phyloP scores from a whole-genome alignment of 1,140 invertebrate species.

The Zaprionus vittiger region DNA sequence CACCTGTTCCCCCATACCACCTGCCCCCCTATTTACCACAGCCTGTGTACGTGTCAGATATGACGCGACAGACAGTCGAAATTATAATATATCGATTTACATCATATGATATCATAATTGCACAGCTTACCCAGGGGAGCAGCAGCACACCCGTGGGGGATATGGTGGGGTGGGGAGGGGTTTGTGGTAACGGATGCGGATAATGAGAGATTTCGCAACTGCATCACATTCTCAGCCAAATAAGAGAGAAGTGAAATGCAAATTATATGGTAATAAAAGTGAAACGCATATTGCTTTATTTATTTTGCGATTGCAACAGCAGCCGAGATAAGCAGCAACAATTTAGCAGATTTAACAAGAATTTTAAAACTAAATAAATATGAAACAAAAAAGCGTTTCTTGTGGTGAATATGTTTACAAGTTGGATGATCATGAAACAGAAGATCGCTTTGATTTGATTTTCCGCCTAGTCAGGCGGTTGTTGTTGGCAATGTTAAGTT shows the following conservation, averaged over 20 bases:
- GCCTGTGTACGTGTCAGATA: not conserved
- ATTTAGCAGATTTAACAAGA: not conserved
- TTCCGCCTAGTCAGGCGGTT: not conserved
- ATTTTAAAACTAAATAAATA: constrained; percentile 1
- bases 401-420: not conserved
- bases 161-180: not conserved
- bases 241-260: not conserved
- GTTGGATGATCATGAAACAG: not conserved
- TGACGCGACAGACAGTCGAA: constrained; percentile 6
- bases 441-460: not conserved
- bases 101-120: constrained; percentile 8
- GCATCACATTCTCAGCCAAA: not conserved
- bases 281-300: constrained; percentile 1
- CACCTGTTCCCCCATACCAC: no score
- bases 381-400: not conserved
- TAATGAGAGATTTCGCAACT: constrained; percentile 7
- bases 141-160: not conserved
- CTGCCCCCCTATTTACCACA: not conserved
- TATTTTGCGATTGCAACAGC: constrained; percentile 2
- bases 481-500: not conserved
- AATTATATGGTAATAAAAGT: not conserved
- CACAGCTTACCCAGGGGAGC: not conserved
- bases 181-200: not conserved
- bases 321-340: not conserved
- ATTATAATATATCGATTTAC: constrained; percentile 11